A percentile compares a stretch with the other conserved stretches of the same genome.
phyloP scores from a whole-genome alignment of 2,113 vertebrate genomes.

The Trinectes maculatus region DNA sequence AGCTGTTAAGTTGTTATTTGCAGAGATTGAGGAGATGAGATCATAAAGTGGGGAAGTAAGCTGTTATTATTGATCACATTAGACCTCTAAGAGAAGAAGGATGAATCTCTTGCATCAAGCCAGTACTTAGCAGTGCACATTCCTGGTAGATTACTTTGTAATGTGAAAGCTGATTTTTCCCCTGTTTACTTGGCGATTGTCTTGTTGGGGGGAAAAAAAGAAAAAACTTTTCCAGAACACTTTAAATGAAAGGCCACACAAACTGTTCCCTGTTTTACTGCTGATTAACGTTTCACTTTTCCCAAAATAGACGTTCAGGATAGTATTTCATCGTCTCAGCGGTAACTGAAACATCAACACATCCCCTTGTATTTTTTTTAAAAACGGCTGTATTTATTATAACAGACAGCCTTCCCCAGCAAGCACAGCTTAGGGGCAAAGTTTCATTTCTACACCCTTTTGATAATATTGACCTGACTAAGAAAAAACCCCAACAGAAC shows the following conservation, averaged over 20 bases:
- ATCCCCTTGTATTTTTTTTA: not conserved
- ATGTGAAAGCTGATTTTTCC: not conserved
- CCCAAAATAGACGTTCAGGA: not conserved
- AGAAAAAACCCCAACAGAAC: too few species aligned
- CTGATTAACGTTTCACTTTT: not conserved
- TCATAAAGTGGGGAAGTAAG: conserved; percentile 87
- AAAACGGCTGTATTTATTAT: not conserved
- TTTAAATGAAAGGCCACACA: too few species aligned
- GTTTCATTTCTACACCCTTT: too few species aligned
- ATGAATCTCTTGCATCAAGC: not conserved
- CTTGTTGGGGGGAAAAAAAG: not conserved
- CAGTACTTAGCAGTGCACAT: not conserved
- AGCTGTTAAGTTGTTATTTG: conserved; percentile 35
- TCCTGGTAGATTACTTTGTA: not conserved
- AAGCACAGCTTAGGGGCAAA: not conserved
- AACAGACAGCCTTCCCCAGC: not conserved
- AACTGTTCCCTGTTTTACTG: too few species aligned
- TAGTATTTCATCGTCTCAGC: not conserved
- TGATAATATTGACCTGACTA: too few species aligned
- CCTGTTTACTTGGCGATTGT: not conserved
- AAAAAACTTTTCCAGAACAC: too few species aligned
- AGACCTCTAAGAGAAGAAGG: conserved; percentile 9
- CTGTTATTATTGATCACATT: conserved; percentile 73
- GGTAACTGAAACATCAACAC: not conserved
- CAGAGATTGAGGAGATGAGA: conserved; percentile 28